phyloP scores from a whole-genome alignment of 1,140 invertebrate species.

The Potamilus streckersoni region DNA sequence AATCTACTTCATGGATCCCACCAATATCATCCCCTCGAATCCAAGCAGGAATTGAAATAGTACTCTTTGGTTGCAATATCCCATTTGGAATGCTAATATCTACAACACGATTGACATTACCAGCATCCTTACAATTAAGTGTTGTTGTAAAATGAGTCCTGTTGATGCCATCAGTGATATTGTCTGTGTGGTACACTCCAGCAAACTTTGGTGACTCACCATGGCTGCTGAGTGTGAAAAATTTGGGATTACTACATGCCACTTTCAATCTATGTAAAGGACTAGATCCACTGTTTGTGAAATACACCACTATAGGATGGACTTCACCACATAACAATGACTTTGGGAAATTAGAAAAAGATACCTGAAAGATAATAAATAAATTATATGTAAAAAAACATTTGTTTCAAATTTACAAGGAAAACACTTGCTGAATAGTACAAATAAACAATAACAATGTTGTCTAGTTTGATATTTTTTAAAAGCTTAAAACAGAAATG shows the following conservation, averaged over 20 bases:
- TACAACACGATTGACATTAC: constrained; percentile 34
- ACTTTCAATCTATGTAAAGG: constrained; percentile 76
- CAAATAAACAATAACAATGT: constrained; percentile 10
- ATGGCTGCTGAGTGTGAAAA: constrained; percentile 72
- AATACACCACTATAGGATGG: constrained; percentile 75
- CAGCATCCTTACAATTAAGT: constrained; percentile 11
- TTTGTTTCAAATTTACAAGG: not conserved
- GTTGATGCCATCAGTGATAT: constrained; percentile 15
- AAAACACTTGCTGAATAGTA: constrained; percentile 13
- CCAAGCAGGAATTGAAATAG: constrained; percentile 75
- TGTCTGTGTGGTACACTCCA: constrained; percentile 48
- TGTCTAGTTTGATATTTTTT: not conserved
- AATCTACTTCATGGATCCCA: constrained; percentile 75
- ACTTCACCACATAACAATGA: constrained; percentile 82
- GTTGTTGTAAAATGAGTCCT: too few species aligned
- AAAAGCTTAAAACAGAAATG: not conserved
- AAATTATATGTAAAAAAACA: not conserved
- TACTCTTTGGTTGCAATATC: constrained; percentile 72
- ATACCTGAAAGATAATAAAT: constrained; percentile 70
- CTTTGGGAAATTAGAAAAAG: constrained; percentile 77
- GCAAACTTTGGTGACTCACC: constrained; percentile 54
- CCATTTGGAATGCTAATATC: constrained; percentile 55
- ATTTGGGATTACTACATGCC: constrained; percentile 77
- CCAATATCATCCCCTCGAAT: constrained; percentile 76
- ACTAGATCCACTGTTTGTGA: constrained; percentile 78